Percentiles rank a stretch among this genome's conserved stretches.
These are phyloP conservation scores for Neodiprion fabricii DNA, from an alignment of 1,140 invertebrate genomes.

Conservation along the genomic window DNA sequence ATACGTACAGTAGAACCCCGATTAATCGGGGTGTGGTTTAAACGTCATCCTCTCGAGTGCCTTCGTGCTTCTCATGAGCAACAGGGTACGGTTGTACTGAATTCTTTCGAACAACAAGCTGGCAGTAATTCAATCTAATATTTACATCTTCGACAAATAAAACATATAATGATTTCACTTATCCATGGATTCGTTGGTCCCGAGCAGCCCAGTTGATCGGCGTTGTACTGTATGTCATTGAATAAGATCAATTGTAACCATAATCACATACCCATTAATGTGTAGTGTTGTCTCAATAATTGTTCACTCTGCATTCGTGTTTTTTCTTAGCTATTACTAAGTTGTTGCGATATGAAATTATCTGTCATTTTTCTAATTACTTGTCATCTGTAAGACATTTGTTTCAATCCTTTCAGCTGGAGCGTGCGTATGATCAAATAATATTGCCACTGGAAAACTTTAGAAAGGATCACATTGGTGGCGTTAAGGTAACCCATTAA, in stretches of 20 bases:
- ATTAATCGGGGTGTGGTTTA: too few species aligned
- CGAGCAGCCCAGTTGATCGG: not conserved
- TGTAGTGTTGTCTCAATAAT: not conserved
- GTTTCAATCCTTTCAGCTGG: slow-evolving; percentile 72
- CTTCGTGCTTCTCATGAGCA: too few species aligned
- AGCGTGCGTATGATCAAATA: slow-evolving; percentile 88
- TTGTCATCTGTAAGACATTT: not conserved
- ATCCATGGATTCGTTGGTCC: not conserved
- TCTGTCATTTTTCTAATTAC: not conserved
- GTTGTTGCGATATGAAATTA: not conserved
- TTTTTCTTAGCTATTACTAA: slow-evolving; percentile 1
- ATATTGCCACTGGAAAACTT: slow-evolving; percentile 91
- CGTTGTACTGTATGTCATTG: not conserved
- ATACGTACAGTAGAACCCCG: too few species aligned
- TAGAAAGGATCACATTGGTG: slow-evolving; percentile 92
- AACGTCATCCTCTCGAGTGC: too few species aligned
- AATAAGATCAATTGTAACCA: not conserved
- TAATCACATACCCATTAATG: not conserved
- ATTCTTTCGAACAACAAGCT: too few species aligned
- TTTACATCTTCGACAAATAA: too few species aligned
- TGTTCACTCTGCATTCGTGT: not conserved
- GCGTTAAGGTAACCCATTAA: slow-evolving; percentile 76
- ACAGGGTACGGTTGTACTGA: too few species aligned
- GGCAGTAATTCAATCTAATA: too few species aligned
- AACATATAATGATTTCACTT: not conserved